Percentiles rank a stretch among this genome's conserved stretches.
These are phyloP conservation scores for Hirudinaria manillensis DNA, from an alignment of 2,888 invertebrate species.

Conservation along the genomic window DNA sequence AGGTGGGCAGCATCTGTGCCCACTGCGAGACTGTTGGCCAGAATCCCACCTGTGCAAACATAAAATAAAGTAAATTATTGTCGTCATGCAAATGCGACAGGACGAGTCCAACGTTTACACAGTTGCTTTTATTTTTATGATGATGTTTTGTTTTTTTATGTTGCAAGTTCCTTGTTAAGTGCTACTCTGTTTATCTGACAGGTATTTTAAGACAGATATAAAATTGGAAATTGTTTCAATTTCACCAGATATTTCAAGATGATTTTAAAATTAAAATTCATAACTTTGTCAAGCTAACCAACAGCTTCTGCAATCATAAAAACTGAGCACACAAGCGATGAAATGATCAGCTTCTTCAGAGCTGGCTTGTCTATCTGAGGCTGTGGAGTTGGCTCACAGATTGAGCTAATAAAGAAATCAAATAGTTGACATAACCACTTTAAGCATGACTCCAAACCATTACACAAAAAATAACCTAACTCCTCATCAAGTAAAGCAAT, in stretches of 20 bases:
- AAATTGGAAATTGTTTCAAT: background rate
- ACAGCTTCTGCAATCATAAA: slow-evolving; percentile 53
- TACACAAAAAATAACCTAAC: too few species aligned
- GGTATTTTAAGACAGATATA: background rate
- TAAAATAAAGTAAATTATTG: too few species aligned
- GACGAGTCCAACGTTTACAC: background rate
- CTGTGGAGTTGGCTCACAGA: background rate
- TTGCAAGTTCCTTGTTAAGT: too few species aligned
- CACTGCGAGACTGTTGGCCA: slow-evolving; percentile 71
- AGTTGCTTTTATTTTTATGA: background rate
- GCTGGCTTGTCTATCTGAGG: slow-evolving; percentile 43
- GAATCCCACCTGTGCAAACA: slow-evolving; percentile 62
- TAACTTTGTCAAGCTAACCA: slow-evolving; percentile 42
- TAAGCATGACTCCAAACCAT: too few species aligned
- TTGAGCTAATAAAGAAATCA: too few species aligned
- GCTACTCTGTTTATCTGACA: too few species aligned
- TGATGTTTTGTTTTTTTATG: background rate
- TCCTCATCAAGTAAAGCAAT: too few species aligned
- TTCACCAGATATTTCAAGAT: background rate
- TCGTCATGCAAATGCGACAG: background rate
- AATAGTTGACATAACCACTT: too few species aligned
- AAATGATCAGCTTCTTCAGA: slow-evolving; percentile 47
- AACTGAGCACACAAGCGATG: slow-evolving; percentile 45
- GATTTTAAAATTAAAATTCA: background rate
- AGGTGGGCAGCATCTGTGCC: slow-evolving; percentile 97